Conservation (phyloP, 2,113 vertebrate genomes). For the Sinosuthora webbiana region DNA sequence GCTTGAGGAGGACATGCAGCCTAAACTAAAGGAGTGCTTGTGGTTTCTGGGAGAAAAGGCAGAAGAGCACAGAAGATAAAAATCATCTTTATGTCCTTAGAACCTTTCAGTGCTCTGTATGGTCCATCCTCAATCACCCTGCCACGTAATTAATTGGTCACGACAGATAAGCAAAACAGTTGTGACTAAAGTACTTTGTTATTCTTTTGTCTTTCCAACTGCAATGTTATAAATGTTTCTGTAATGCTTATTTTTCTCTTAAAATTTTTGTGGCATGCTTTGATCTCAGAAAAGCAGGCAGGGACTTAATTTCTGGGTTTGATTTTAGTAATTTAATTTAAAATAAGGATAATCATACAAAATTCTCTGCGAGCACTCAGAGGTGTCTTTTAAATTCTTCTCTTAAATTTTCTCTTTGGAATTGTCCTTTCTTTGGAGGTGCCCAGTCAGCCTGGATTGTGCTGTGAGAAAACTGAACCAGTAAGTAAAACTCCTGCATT, state of each 20-base stretch:
- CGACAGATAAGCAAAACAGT: not conserved
- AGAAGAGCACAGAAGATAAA: not conserved
- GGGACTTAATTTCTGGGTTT: not conserved
- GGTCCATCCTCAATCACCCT: not conserved
- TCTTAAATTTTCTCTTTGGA: not conserved
- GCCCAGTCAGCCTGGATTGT: not conserved
- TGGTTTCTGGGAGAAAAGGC: not conserved
- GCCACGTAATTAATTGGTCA: not conserved
- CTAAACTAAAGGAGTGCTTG: not conserved
- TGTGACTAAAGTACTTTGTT: not conserved
- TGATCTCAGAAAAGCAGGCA: not conserved
- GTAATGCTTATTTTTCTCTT: not conserved
- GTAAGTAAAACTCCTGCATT: not conserved
- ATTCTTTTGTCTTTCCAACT: not conserved
- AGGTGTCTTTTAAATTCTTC: not conserved
- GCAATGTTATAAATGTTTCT: not conserved
- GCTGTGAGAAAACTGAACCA: not conserved
- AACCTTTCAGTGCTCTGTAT: not conserved
- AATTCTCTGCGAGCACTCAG: not conserved
- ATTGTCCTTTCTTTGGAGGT: not conserved
- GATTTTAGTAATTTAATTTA: not conserved
- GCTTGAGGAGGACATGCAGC: not conserved
- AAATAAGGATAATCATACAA: not conserved
- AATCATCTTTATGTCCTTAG: not conserved
- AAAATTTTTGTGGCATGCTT: not conserved